Conservation (phyloP, 2,797 vertebrate species). For the Clarias pachynema region DNA sequence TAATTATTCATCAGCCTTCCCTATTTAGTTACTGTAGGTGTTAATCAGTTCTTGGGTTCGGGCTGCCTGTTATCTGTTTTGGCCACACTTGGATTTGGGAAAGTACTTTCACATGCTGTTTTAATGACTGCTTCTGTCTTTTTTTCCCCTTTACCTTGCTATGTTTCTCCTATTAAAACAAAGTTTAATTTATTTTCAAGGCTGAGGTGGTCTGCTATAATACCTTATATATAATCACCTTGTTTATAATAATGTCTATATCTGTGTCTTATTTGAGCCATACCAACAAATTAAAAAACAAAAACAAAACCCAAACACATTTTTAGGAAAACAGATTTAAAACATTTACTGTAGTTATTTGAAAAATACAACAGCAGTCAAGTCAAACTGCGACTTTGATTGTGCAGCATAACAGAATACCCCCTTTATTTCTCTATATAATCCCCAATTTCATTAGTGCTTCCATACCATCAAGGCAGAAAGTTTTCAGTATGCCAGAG, state of each 20-base stretch:
- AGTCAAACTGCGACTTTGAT: too few species aligned
- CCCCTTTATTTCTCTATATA: too few species aligned
- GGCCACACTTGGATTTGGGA: conserved; percentile 1
- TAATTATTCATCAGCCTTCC: conserved; percentile 20
- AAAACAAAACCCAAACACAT: background rate
- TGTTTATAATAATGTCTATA: background rate
- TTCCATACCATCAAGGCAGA: too few species aligned
- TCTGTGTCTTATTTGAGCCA: background rate
- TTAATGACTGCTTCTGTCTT: background rate
- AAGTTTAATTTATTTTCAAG: background rate
- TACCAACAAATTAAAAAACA: background rate
- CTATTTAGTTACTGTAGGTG: conserved; percentile 3
- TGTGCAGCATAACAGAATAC: too few species aligned
- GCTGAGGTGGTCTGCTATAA: too few species aligned
- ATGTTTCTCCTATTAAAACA: background rate
- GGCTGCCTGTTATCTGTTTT: background rate
- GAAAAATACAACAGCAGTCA: background rate
- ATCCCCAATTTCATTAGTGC: too few species aligned
- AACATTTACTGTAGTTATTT: background rate
- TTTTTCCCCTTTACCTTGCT: too few species aligned
- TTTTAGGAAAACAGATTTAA: background rate
- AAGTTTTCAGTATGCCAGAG: too few species aligned
- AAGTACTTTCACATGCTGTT: background rate
- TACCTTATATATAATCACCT: too few species aligned
- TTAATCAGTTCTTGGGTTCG: conserved; percentile 16